Base-by-base conservation (phyloP, 2,797 vertebrate genomes). In the Onychomys leucogaster region DNA sequence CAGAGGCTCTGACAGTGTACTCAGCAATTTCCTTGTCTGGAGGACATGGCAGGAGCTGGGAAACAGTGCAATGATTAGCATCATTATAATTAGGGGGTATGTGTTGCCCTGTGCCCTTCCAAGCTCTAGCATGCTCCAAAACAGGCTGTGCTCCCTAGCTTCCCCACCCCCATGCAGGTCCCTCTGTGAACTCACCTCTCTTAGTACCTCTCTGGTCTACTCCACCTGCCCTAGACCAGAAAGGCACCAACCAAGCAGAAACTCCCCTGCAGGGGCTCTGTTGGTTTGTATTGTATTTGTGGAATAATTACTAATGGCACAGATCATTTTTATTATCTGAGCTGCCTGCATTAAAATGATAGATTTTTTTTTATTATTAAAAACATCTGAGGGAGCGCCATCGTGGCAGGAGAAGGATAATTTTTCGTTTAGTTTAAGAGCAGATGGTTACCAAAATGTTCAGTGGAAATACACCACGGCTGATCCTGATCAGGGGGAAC, bases 261-360 rank as follows among this genome's bases (percentile, higher is more conserved):
- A 29, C 89, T 75, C 80, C 97, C 94, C 94, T 69, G 61, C 67
- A 94, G 95, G 91, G 82, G 89, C 77, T 95, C 96, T 94, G 78
- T 96, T 98, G 97, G 87, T 98, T 98, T 98, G 96, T 96, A 43
- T 96, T 98, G 96, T 98, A 96, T 98, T 98, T 98, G 98, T 98
- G 96, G 95, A 94, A 98, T 98, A 98, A 98, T 98, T 98, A 98
- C 98, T 98, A 98, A 98, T 97, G 96, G 97, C 98, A 98, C 97
- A 95, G 96, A 98, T 98, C 97, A 98, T 98, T 98, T 99, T 98
- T 99, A 99, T 99, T 98, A 98, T 98, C 98, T 97, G 97, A 98
- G 96, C 97, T 98, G 98, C 98, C 98, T 98, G 95, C 98, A 98
- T 98, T 98, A 98, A 98, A 98, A 98, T 98, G 98, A 99, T 98